Evolutionary conservation across 2,113 vertebrate species (phyloP), one percentile per base, ranked within the genome.

Genomic region (Esox niger): DNA sequence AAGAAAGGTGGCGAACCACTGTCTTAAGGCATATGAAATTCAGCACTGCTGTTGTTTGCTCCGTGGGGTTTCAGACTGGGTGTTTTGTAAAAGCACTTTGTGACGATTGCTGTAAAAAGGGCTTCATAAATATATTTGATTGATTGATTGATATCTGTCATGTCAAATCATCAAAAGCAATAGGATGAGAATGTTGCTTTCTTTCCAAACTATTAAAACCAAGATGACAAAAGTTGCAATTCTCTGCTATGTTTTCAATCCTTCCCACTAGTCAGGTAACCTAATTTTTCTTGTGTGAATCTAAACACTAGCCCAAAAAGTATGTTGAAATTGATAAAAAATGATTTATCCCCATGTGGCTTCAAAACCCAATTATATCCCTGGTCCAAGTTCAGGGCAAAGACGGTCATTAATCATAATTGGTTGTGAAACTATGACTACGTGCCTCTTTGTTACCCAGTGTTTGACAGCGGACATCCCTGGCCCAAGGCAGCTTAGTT

Each of bases 401-500:
- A 82, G 70, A 80, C 76, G 75, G 68, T 46, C 73, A 85, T 85
- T 88, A 77, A 85, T 87, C 78, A 86, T 25, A 26, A 56, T 38
- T 68, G 74, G 55, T 79, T 77, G 64, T 60, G 62, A 83, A 43
- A 79, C 79, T 81, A 75, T 73, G 71, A 58, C 71, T 76, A 58
- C 35, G 62, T 68, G 70, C 78, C 38, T 43, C 38, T 82, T 75
- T 68, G 64, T 67, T 73, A 75, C 60, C 60, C 68, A 71, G 70
- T 23, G 32, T 62, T 81, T 82, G 75, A 81, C 81, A 76, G 84
- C 80, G 84, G 75, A 81, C 81, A 76, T 84, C 78, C 75, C 79
- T 84, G 77, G 75, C 82, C 79, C 62, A n/a, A n/a, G 27, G 2
- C 82, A 80, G 80, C 78, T 71, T 49, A 43, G 77, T 70, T 82